Evolutionary conservation across 2,113 vertebrate species (phyloP).

Genomic region (Macrotus californicus): DNA sequence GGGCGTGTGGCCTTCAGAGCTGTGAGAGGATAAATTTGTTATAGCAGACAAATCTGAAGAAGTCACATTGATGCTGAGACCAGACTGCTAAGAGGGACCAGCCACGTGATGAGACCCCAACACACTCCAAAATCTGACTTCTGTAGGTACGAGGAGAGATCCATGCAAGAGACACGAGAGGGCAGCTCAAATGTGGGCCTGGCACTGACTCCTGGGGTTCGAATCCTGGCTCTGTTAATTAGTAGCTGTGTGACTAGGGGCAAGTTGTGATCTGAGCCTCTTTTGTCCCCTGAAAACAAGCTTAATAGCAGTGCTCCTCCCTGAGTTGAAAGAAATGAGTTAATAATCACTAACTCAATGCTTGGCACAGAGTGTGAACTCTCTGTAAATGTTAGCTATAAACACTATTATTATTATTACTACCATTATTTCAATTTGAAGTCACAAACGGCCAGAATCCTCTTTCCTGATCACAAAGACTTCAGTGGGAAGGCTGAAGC

Average conservation of each 20-base stretch:
- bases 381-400: not conserved
- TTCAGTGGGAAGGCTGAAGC: not conserved
- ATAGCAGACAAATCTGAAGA: not conserved
- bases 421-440: not conserved
- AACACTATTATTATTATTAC: not conserved
- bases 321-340: not conserved
- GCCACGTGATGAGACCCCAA: not conserved
- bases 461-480: constrained; percentile 10
- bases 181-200: not conserved
- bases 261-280: constrained; percentile 23
- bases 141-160: not conserved
- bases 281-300: not conserved
- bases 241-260: not conserved
- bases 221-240: not conserved
- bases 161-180: not conserved
- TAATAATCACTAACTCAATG: constrained; percentile 21
- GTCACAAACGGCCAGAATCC: constrained; percentile 7
- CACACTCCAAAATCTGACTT: not conserved
- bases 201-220: not conserved
- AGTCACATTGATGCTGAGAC: not conserved
- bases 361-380: not conserved
- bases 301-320: not conserved
- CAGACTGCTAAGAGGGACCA: not conserved
- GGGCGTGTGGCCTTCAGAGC: not conserved
- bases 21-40: not conserved